Evolutionary conservation across 2,888 invertebrate species (phyloP).

Genomic region (Drosophila algonquin): DNA sequence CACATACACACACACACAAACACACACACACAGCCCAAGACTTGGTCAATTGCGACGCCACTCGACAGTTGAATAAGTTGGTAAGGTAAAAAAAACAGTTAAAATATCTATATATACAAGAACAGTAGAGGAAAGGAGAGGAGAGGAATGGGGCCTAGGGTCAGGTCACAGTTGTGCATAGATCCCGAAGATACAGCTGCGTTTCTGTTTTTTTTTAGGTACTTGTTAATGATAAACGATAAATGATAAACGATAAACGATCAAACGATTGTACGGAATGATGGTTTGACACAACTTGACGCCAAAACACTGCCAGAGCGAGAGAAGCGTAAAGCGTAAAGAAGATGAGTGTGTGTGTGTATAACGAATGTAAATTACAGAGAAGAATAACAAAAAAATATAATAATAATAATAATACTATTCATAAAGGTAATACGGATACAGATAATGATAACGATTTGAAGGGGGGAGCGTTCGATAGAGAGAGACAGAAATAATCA

Average conservation of each 20-base stretch:
- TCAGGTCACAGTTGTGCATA: constrained; percentile 36
- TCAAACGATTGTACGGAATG: constrained; percentile 78
- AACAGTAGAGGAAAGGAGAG: constrained; percentile 5
- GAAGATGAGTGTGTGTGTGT: constrained; percentile 42
- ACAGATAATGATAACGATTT: constrained; percentile 22
- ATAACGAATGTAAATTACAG: constrained; percentile 46
- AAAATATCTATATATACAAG: constrained; percentile 11
- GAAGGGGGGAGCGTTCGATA: constrained; percentile 22
- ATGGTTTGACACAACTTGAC: constrained; percentile 83
- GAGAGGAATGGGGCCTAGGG: constrained; percentile 18
- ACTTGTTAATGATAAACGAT: constrained; percentile 33
- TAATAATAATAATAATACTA: constrained; percentile 30
- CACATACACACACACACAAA: background rate
- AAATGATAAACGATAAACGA: constrained; percentile 68
- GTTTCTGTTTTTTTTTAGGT: constrained; percentile 41
- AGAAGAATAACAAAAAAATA: constrained; percentile 31
- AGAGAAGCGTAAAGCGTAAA: constrained; percentile 56
- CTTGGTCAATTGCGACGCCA: constrained; percentile 16
- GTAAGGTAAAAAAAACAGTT: constrained; percentile 14
- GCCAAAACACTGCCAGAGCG: constrained; percentile 83
- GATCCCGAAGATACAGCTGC: constrained; percentile 28
- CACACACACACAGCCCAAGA: constrained; percentile 15
- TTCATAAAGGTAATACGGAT: constrained; percentile 1
- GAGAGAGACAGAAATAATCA: constrained; percentile 22
- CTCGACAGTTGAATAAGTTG: constrained; percentile 44